Conservation (phyloP, 2,113 vertebrate species). For the Scolopax mira region DNA sequence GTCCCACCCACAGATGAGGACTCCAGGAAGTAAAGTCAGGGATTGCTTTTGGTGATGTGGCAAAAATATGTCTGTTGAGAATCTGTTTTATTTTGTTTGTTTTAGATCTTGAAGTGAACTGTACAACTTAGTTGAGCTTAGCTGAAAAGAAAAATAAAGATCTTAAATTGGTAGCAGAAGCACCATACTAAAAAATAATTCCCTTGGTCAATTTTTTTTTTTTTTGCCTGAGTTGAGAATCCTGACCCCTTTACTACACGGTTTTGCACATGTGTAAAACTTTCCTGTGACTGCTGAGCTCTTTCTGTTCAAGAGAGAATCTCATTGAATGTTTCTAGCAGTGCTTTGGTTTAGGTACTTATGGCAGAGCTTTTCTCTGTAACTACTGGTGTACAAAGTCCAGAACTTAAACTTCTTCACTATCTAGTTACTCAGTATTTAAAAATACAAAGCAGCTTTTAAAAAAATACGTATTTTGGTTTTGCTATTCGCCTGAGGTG, state of each 20-base stretch:
- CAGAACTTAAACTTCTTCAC: not conserved
- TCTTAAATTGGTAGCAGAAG: not conserved
- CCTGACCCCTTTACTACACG: not conserved
- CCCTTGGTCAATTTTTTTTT: not conserved
- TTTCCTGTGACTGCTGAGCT: not conserved
- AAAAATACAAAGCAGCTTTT: not conserved
- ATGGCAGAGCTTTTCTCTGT: not conserved
- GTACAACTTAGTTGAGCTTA: not conserved
- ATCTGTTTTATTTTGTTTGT: not conserved
- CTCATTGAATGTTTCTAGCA: not conserved
- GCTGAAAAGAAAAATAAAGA: not conserved
- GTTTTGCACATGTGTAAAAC: not conserved
- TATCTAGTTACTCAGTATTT: not conserved
- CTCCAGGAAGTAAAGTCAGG: slow-evolving; percentile 42
- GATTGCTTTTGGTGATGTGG: slow-evolving; percentile 31
- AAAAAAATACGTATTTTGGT: not conserved
- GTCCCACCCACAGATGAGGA: not conserved
- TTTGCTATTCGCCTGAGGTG: not conserved
- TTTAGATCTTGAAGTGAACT: not conserved
- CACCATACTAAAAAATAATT: not conserved
- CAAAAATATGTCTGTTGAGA: not conserved
- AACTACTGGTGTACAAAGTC: not conserved
- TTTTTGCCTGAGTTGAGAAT: not conserved
- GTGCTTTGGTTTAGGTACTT: not conserved
- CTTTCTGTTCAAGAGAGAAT: not conserved